These are phyloP conservation scores for Phengaris arion DNA, from an alignment of 2,888 invertebrate genomes.

Conservation along the genomic window DNA sequence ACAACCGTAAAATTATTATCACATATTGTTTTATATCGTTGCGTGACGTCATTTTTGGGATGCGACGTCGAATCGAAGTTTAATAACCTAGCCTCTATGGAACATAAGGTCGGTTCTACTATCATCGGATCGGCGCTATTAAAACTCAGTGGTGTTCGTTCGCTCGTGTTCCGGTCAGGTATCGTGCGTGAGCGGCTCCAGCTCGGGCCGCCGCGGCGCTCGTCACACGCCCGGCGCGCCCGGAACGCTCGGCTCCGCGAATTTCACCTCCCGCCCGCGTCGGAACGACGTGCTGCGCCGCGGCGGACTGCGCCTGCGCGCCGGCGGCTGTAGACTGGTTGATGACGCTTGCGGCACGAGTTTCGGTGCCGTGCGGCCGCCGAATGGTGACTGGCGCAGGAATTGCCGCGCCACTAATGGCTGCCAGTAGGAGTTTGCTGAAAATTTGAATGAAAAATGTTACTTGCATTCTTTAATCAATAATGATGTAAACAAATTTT, in stretches of 20 bases:
- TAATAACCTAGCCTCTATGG: too few relatives aligned
- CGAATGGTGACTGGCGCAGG: conserved; percentile 84
- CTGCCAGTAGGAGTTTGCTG: conserved; percentile 81
- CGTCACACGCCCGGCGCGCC: conserved; percentile 59
- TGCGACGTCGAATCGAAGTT: too few relatives aligned
- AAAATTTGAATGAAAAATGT: neutral
- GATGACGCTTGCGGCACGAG: conserved; percentile 68
- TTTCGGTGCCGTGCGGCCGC: conserved; percentile 54
- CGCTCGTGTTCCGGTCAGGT: conserved; percentile 36
- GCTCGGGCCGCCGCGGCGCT: conserved; percentile 77
- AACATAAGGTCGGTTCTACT: too few relatives aligned
- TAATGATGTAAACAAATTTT: too few relatives aligned
- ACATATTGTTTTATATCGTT: too few relatives aligned
- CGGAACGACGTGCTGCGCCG: conserved; percentile 71
- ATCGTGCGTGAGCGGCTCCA: conserved; percentile 73
- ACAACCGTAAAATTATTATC: too few relatives aligned
- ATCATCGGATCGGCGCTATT: conserved; percentile 33
- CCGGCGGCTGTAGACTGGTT: conserved; percentile 68
- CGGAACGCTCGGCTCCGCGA: conserved; percentile 60
- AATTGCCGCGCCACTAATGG: conserved; percentile 87
- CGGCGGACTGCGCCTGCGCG: conserved; percentile 59
- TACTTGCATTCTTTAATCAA: too few relatives aligned
- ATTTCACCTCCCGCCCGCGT: conserved; percentile 76
- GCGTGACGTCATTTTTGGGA: too few relatives aligned
- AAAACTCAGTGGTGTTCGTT: conserved; percentile 66